Percentiles rank a stretch among this genome's conserved stretches.
phyloP scores from a whole-genome alignment of 2,113 vertebrate species.

The Trematocara unimaculatum region DNA sequence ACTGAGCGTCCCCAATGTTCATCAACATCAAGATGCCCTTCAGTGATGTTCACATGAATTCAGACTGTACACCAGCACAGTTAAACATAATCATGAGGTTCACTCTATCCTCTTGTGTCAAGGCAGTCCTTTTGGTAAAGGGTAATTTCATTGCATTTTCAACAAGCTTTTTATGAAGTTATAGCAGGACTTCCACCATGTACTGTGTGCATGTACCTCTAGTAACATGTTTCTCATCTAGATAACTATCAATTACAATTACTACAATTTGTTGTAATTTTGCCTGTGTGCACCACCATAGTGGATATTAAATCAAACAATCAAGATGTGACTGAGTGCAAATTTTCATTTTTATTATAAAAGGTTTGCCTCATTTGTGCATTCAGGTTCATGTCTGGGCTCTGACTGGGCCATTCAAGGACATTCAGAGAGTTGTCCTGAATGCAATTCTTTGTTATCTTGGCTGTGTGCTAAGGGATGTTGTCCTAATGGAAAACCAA shows the following conservation, averaged over 20 bases:
- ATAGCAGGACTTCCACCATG: neutral
- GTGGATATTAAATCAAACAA: neutral
- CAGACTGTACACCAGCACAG: neutral
- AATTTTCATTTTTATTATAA: neutral
- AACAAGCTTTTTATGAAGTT: neutral
- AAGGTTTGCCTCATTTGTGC: neutral
- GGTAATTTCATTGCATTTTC: neutral
- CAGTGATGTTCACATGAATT: neutral
- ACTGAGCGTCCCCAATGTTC: neutral
- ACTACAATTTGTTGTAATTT: neutral
- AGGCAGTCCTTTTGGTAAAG: neutral
- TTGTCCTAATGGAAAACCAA: neutral
- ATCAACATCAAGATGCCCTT: neutral
- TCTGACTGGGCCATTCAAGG: rapidly evolving
- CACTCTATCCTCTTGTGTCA: neutral
- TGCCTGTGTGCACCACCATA: neutral
- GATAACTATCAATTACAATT: neutral
- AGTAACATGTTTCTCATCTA: neutral
- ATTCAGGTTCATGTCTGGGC: neutral
- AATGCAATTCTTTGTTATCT: neutral
- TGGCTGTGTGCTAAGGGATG: neutral
- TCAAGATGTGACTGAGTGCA: neutral
- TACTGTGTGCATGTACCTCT: neutral
- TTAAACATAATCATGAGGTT: neutral
- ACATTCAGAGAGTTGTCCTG: neutral